Evolutionary conservation across 2,888 invertebrate genomes (phyloP), one percentile per base, ranked within the genome.

Genomic region (Erebia epiphron): DNA sequence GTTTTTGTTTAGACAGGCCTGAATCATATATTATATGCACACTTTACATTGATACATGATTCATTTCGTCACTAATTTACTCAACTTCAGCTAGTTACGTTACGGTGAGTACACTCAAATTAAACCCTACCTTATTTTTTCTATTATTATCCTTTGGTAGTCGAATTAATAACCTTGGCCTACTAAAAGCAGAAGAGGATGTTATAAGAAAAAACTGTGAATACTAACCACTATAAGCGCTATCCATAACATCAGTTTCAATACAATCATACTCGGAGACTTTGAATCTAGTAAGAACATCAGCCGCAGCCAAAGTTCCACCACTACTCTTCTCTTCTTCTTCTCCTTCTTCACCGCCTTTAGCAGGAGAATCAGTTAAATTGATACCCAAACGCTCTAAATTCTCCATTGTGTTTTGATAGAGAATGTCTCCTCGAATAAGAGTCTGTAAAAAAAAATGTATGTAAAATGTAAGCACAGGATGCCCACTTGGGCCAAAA

Each of bases 231-330:
- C 77, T 86, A 50, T 76, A 88, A 3, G 82, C 76, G 62, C 87
- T 86, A 26, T 93, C 92, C 78, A 83, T 75, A 0, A 93, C 87
- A 2, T 92, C 92, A 10, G 91, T 88, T 75, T 92, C 92, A 0
- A 93, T 89, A 54, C 90, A 90, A 69, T 93, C 92, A 18, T 83
- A 85, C 1, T 92, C 90, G 0, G 90, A 83, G 0, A 92, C 80
- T 61, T 81, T 85, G 76, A 92, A 92, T 73, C 86, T 83, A 64
- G 79, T 87, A 56, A 92, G 74, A 0, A 92, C 91, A 65, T 92
- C 91, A 0, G 84, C 88, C 0, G 92, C 90, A 0, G 91, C 91
- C 4, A 92, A 77, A 0, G 82, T 85, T 0, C 89, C 90, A 0
- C 79, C 68, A 0, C 72, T 11, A 0, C 52, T 67, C 41, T 79